Percentiles rank a stretch among this genome's conserved stretches.
Conservation (phyloP, 53 echinoderm and acorn worm genomes). For the Paracentrotus lividus region DNA sequence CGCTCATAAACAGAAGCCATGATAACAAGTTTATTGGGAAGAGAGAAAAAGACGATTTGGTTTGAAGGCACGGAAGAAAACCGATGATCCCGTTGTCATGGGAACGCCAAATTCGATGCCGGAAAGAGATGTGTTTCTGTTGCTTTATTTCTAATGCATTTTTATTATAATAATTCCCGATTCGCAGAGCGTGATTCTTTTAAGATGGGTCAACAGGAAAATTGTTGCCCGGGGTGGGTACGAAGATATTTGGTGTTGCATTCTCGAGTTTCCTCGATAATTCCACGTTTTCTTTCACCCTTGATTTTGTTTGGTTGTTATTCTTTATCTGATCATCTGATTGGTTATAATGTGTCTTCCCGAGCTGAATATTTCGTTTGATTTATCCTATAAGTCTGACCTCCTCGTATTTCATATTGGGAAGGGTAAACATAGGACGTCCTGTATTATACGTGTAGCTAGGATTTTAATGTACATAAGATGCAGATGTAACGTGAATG, state of each 20-base stretch:
- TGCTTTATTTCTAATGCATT: background rate
- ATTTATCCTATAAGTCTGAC: background rate
- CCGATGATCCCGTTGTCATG: background rate
- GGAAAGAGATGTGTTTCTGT: background rate
- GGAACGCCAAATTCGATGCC: background rate
- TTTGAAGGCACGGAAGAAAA: slow-evolving; percentile 5
- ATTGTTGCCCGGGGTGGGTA: slow-evolving; percentile 9
- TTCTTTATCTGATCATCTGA: background rate
- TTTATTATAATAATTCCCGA: slow-evolving; percentile 5
- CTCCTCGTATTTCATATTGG: background rate
- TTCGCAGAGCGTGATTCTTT: slow-evolving; percentile 12
- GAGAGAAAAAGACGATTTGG: background rate
- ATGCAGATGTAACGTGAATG: too few relatives aligned
- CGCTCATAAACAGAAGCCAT: slow-evolving; percentile 1
- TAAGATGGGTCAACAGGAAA: slow-evolving; percentile 6
- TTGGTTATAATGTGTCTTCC: background rate
- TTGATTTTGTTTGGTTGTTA: background rate
- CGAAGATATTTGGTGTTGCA: background rate
- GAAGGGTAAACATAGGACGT: too few relatives aligned
- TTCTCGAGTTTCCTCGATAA: slow-evolving; percentile 2
- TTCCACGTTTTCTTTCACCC: background rate
- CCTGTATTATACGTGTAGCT: too few relatives aligned
- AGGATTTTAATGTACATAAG: too few relatives aligned
- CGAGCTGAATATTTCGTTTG: background rate
- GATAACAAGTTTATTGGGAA: background rate